A percentile compares a stretch with the other conserved stretches of the same genome.
These are phyloP conservation scores for Neostethus bicornis DNA, from an alignment of 2,797 vertebrate species.

Conservation along the genomic window DNA sequence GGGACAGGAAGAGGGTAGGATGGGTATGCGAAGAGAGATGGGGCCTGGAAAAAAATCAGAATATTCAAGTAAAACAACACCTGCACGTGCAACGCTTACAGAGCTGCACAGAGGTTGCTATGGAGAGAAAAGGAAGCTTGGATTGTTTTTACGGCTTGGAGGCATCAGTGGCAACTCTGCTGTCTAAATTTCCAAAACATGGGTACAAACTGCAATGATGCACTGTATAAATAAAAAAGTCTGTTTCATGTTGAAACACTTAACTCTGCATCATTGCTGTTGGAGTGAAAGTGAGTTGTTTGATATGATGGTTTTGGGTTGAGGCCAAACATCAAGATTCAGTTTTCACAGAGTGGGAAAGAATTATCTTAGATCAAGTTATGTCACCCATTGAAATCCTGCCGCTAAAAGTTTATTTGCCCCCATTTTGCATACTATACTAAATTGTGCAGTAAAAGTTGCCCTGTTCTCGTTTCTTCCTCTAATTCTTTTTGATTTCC, in stretches of 20 bases:
- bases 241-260: slow-evolving; percentile 18
- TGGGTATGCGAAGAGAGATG: slow-evolving; percentile 47
- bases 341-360: slow-evolving; percentile 65
- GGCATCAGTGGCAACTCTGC: slow-evolving; percentile 33
- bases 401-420: slow-evolving; percentile 1
- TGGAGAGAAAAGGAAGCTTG: slow-evolving; percentile 14
- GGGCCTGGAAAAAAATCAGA: slow-evolving; percentile 45
- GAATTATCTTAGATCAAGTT: slow-evolving; percentile 41
- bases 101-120: slow-evolving; percentile 26
- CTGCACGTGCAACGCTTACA: slow-evolving; percentile 52
- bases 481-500: slow-evolving; percentile 17
- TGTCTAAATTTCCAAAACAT: slow-evolving; percentile 32
- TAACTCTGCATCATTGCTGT: slow-evolving; percentile 24
- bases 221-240: slow-evolving; percentile 19
- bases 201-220: slow-evolving; percentile 21
- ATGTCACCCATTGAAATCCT: slow-evolving; percentile 29
- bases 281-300: slow-evolving; percentile 46
- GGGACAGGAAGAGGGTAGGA: slow-evolving; percentile 72
- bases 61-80: slow-evolving; percentile 69
- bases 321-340: slow-evolving; percentile 47
- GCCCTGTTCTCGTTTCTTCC: background rate
- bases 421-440: background rate
- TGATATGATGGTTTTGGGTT: slow-evolving; percentile 47
- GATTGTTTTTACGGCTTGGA: slow-evolving; percentile 37
- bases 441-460: background rate